phyloP scores from a whole-genome alignment of 1,140 invertebrate genomes.

The Sinonovacula constricta region DNA sequence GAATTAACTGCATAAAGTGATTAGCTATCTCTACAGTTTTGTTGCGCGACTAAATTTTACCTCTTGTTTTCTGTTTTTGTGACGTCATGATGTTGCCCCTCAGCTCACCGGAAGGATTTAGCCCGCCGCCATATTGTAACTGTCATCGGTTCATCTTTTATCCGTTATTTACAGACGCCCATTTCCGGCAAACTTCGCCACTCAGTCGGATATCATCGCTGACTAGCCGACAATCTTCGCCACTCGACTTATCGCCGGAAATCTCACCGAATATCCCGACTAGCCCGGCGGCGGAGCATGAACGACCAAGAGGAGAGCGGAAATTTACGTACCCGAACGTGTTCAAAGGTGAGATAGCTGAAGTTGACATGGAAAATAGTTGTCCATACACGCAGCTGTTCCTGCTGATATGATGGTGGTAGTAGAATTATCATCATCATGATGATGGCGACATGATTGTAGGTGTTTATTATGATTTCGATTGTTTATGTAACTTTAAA shows the following conservation, averaged over 20 bases:
- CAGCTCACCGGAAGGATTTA: slow-evolving; percentile 24
- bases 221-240: slow-evolving; percentile 6
- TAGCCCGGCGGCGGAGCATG: slow-evolving; percentile 24
- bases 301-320: background rate
- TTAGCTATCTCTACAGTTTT: background rate
- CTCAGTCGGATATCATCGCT: too few relatives aligned
- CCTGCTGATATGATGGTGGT: too few relatives aligned
- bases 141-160: slow-evolving; percentile 50
- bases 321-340: background rate
- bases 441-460: too few relatives aligned
- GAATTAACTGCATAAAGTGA: background rate
- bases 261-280: background rate
- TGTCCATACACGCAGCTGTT: too few relatives aligned
- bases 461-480: too few relatives aligned
- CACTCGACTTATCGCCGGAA: background rate
- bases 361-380: too few relatives aligned
- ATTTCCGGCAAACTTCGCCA: slow-evolving; percentile 3
- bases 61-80: background rate
- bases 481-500: too few relatives aligned
- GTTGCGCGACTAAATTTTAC: too few relatives aligned
- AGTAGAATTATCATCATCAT: too few relatives aligned
- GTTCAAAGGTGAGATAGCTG: background rate
- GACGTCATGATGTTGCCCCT: slow-evolving; percentile 24
- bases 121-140: slow-evolving; percentile 41
- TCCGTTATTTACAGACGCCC: slow-evolving; percentile 46